Evolutionary conservation across 1,140 invertebrate species (phyloP), one percentile per base, ranked within the genome.

Genomic region (Papilio polyxenes): DNA sequence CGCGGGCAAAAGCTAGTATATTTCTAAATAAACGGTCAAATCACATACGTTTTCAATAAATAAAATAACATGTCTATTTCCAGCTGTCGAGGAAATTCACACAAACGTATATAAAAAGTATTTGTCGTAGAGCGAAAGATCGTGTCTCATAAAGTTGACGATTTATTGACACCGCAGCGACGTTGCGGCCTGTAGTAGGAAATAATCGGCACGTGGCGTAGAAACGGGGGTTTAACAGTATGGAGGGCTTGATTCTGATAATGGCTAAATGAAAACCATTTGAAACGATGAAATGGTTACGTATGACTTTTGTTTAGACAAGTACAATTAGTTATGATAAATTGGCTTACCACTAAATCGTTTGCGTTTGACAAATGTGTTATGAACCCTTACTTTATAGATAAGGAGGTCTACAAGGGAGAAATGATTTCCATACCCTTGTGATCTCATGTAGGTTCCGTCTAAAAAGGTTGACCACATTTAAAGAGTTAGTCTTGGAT

Each of bases 101-200:
- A 72, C 65, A 37, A 37, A 72, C 65, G 5, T 11, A 65, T 65
- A 65, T 65, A 65, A 72, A 72, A 10, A 37, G 13, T 40, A 72
- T 72, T 37, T 72, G 65, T 72, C 65, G 65, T 72, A 11, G 65
- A 65, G 10, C 20, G 20, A 65, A 72, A 72, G 11, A 31, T 72
- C 65, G 65, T 72, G 65, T 72, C 65, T 72, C 65, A 72, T 72
- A 72, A 72, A 72, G 65, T 72, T 72, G 31, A 72, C 65, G 37
- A 72, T 72, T 72, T 72, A 72, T 72, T 17, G 65, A 72, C 65
- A 72, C 65, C 65, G 65, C 65, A 72, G 65, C 31, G 65, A 13
- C 31, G 31, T 72, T 72, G 65, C 65, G 65, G 65, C 65, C 31
- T 72, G 15, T 72, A 40, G 65, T 40, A 72, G 65, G 23, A 72